Percentiles rank a stretch among this genome's conserved stretches.
These are phyloP conservation scores for Phrynosoma blainvillii DNA, from an alignment of 2,113 vertebrate species.

Conservation along the genomic window DNA sequence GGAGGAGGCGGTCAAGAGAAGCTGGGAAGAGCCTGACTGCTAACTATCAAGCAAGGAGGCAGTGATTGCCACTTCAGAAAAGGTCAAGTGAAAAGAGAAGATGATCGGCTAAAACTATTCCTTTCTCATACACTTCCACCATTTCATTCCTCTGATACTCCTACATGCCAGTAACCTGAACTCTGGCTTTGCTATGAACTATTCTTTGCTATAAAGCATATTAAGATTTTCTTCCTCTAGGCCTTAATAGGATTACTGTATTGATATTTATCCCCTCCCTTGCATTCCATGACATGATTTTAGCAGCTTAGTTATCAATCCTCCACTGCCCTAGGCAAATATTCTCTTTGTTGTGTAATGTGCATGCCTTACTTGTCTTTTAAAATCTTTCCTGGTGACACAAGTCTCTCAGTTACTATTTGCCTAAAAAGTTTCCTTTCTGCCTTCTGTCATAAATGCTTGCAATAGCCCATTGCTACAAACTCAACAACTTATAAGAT, in stretches of 20 bases:
- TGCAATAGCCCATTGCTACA: not conserved
- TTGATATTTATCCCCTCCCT: conserved; percentile 32
- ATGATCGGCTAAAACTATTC: not conserved
- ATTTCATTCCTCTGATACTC: not conserved
- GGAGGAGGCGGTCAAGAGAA: not conserved
- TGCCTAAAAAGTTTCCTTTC: not conserved
- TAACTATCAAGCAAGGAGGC: fast-evolving
- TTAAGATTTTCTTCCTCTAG: not conserved
- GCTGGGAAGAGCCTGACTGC: not conserved
- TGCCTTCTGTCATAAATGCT: not conserved
- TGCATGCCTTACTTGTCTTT: not conserved
- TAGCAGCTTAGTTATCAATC: conserved; percentile 1
- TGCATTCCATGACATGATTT: conserved; percentile 50
- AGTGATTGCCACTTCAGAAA: not conserved
- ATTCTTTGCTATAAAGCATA: not conserved
- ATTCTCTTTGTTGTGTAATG: not conserved
- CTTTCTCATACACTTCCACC: not conserved
- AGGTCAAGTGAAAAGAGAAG: not conserved
- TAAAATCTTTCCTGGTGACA: fast-evolving
- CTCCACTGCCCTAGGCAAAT: not conserved
- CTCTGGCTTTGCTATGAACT: not conserved
- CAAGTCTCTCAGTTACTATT: not conserved
- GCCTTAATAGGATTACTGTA: conserved; percentile 49
- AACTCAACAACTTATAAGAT: not conserved
- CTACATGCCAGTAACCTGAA: fast-evolving